phyloP scores from a whole-genome alignment of 2,113 vertebrate genomes.

The Coreoperca whiteheadi region DNA sequence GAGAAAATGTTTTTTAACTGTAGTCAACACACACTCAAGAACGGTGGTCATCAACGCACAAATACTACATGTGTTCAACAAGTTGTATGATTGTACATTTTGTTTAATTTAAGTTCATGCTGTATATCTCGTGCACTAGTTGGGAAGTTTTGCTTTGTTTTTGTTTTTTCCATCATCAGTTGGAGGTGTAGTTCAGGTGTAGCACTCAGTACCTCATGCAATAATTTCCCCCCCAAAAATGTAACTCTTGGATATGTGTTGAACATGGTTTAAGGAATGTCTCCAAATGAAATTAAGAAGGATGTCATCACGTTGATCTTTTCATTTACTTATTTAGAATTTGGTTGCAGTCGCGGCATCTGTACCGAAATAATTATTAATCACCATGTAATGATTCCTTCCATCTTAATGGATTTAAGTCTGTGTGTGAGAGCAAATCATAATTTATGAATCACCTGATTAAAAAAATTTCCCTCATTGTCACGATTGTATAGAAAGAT shows the following conservation, averaged over 20 bases:
- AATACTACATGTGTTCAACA: slow-evolving; percentile 47
- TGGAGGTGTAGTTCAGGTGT: slow-evolving; percentile 51
- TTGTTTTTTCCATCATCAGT: slow-evolving; percentile 16
- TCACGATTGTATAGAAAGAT: slow-evolving; percentile 31
- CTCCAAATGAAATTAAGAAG: slow-evolving; percentile 53
- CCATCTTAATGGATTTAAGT: slow-evolving; percentile 42
- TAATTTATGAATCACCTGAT: slow-evolving; percentile 45
- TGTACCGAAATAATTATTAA: slow-evolving; percentile 54
- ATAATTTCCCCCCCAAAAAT: slow-evolving; percentile 30
- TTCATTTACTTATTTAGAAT: slow-evolving; percentile 53
- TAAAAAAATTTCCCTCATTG: slow-evolving; percentile 16
- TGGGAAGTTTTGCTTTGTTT: slow-evolving; percentile 51
- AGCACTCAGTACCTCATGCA: slow-evolving; percentile 61
- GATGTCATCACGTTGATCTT: slow-evolving; percentile 20
- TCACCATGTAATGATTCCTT: slow-evolving; percentile 55
- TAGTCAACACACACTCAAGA: slow-evolving; percentile 55
- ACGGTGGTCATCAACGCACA: slow-evolving; percentile 73
- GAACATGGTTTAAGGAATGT: slow-evolving; percentile 67
- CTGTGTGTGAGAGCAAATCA: slow-evolving; percentile 29
- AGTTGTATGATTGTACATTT: slow-evolving; percentile 68
- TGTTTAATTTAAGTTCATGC: slow-evolving; percentile 53
- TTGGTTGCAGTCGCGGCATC: not conserved
- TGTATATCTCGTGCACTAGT: slow-evolving; percentile 41
- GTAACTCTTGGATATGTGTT: slow-evolving; percentile 48
- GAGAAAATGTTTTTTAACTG: slow-evolving; percentile 49